Base-by-base conservation (phyloP, 64 coral and sea anemone genomes). In the Platygyra sinensis region DNA sequence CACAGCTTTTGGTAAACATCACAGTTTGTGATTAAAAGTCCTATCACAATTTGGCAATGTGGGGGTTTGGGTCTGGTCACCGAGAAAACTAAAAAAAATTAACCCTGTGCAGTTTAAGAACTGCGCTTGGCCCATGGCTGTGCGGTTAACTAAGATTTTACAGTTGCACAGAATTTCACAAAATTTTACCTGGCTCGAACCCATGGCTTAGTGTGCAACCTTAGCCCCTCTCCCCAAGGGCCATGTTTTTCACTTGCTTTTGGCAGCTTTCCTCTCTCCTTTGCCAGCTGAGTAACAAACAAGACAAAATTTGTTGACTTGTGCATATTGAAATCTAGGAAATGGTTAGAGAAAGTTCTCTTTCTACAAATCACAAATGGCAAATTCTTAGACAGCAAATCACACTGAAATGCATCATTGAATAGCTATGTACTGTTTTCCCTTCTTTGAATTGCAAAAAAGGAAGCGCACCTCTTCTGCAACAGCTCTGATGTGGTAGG, bases 131-230 rank as follows among this genome's bases (percentile, higher is more conserved):
- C 33, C 1, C 33, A 36, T 1, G 3, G 33, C 33, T 36, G 33
- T 36, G 33, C 42, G 4, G 7, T 46, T 46, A 46, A 46, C 42
- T 46, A 46, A 7, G 42, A 46, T 46, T 46, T 46, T 46, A 7
- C 4, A 46, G 42, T 46, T 36, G 33, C 42, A 46, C 42, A 46
- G 59, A 55, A 18, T 52, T 39, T 78, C 25, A 38, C 46, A 36
- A 1, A 25, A 29, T 52, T 50, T 7, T 86, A 96, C 95, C 95
- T 96, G 80, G 95, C 87, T 62, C 95, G 79, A 82, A 96, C 95
- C 95, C 95, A 96, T 64, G 95, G 95, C 67, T 96, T 96, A 30
- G 95, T 96, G 78, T 96, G 95, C 46, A 71, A 60, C 18, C 81
- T 89, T 17, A 96, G 83, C 31, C 91, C 95, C 39, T 93, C 88